phyloP scores from a whole-genome alignment of 2,113 vertebrate genomes.

The Phylloscopus whistleri region DNA sequence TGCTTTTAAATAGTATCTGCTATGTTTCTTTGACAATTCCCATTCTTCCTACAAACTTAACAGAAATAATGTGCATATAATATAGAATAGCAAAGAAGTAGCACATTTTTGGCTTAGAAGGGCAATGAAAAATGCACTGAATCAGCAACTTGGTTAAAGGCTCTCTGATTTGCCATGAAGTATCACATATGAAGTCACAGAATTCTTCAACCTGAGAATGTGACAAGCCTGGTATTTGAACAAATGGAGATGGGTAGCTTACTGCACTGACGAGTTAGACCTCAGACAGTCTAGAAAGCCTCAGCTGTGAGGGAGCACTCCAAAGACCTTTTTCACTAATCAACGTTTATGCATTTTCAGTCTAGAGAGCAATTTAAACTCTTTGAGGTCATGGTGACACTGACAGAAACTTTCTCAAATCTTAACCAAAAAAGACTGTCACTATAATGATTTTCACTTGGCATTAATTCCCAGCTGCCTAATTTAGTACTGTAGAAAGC shows the following conservation, averaged over 20 bases:
- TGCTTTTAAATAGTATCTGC: not conserved
- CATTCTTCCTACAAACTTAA: not conserved
- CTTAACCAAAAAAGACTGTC: not conserved
- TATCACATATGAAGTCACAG: not conserved
- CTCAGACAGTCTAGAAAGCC: not conserved
- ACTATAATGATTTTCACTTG: slow-evolving; percentile 29
- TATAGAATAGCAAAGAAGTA: not conserved
- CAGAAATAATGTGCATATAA: not conserved
- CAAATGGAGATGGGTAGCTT: not conserved
- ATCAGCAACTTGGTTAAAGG: not conserved
- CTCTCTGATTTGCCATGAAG: not conserved
- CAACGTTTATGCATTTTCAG: not conserved
- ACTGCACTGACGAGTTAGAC: not conserved
- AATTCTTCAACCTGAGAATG: not conserved
- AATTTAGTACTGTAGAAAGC: not conserved
- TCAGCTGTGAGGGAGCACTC: not conserved
- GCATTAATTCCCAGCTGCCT: slow-evolving; percentile 33
- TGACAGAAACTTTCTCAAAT: not conserved
- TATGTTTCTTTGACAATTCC: not conserved
- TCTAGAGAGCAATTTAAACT: not conserved
- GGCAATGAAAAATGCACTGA: not conserved
- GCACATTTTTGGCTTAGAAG: not conserved
- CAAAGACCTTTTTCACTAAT: not conserved
- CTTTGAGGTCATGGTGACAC: not conserved
- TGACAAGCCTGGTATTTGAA: not conserved